Evolutionary conservation across 2,113 vertebrate species (phyloP).

Genomic region (Larimichthys polyactis): DNA sequence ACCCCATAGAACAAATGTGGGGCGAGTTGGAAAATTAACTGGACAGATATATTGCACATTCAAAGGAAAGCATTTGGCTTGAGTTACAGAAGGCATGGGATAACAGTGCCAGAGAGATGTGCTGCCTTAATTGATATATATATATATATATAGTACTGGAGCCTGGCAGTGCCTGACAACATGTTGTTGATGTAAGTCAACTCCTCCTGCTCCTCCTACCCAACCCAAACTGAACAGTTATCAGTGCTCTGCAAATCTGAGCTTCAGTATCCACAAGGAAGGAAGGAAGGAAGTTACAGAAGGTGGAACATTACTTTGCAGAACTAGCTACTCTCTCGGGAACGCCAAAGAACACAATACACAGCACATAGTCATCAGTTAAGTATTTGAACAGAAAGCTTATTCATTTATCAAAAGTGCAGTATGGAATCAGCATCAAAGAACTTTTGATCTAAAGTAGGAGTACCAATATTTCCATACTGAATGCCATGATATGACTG

Average conservation of each 20-base stretch:
- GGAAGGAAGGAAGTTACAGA: constrained; percentile 34
- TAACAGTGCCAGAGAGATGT: no score
- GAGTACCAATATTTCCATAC: neutral
- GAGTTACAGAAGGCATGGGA: no score
- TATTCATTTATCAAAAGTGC: neutral
- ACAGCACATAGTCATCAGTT: neutral
- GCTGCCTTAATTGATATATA: no score
- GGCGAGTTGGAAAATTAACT: no score
- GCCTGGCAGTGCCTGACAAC: neutral
- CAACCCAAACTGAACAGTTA: neutral
- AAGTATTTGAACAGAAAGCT: neutral
- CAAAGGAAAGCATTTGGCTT: no score
- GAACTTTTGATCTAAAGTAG: neutral
- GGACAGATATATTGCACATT: no score
- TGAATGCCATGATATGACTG: neutral
- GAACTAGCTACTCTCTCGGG: neutral
- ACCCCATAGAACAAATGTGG: no score
- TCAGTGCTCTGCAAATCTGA: neutral
- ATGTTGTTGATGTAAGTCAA: neutral
- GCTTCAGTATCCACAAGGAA: neutral
- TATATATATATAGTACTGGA: neutral
- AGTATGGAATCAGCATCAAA: neutral
- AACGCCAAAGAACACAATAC: neutral
- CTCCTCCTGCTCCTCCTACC: neutral
- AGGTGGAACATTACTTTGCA: neutral